phyloP scores from a whole-genome alignment of 2,888 invertebrate species.

The Corbicula japonica region DNA sequence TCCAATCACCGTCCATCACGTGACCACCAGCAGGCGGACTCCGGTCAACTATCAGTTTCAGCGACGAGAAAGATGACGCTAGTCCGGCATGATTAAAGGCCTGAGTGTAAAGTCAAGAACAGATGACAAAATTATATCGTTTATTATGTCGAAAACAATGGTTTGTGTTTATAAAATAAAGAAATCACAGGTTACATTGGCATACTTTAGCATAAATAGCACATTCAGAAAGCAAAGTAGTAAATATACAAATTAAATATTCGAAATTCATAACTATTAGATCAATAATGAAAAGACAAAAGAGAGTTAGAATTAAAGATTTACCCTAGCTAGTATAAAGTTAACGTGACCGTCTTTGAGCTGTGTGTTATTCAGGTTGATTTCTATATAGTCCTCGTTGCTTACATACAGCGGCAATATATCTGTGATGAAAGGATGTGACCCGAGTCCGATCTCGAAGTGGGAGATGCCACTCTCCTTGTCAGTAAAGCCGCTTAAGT shows the following conservation, averaged over 20 bases:
- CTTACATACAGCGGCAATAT: not conserved
- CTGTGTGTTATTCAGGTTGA: constrained; percentile 3
- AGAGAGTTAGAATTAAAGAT: too few species aligned
- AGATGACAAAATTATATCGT: not conserved
- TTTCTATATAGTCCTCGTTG: not conserved
- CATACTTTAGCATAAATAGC: not conserved
- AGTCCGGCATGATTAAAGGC: constrained; percentile 42
- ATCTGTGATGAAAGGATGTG: not conserved
- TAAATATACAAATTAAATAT: not conserved
- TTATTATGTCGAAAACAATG: not conserved
- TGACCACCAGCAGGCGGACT: constrained; percentile 22
- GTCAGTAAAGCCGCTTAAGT: constrained; percentile 18
- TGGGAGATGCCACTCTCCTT: constrained; percentile 39
- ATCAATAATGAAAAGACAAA: not conserved
- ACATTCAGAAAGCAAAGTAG: not conserved
- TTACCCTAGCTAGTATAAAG: constrained; percentile 24
- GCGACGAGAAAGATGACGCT: not conserved
- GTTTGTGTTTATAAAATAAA: not conserved
- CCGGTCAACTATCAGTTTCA: constrained; percentile 12
- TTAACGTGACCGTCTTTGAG: constrained; percentile 29
- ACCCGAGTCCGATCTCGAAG: constrained; percentile 22
- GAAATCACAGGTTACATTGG: not conserved
- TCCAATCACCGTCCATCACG: constrained; percentile 13
- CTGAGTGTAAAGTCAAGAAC: too few species aligned
- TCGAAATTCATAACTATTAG: not conserved